Evolutionary conservation across 2,113 vertebrate genomes (phyloP).

Genomic region (Scomber scombrus): DNA sequence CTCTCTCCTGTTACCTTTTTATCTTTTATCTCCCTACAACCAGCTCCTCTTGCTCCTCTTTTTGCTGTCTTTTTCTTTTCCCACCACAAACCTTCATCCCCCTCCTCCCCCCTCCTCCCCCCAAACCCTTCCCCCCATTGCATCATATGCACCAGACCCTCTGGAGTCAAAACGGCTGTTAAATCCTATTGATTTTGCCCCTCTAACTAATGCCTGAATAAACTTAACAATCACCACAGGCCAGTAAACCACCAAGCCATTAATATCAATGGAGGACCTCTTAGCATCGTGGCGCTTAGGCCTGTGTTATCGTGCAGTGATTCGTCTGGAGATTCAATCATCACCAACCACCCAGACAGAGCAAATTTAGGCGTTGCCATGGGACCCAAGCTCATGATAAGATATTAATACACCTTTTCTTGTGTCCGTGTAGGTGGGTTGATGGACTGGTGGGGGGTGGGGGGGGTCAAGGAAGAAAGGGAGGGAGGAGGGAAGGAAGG

Average conservation of each 20-base stretch:
- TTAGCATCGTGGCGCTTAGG: slow-evolving; percentile 10
- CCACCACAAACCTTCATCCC: not conserved
- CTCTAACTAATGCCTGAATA: slow-evolving; percentile 79
- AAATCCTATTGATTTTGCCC: slow-evolving; percentile 68
- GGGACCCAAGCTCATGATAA: slow-evolving; percentile 23
- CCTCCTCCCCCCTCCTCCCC: not conserved
- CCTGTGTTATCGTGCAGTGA: slow-evolving; percentile 28
- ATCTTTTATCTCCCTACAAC: not conserved
- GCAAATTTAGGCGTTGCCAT: slow-evolving; percentile 24
- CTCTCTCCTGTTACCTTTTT: not conserved
- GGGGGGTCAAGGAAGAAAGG: too few species aligned
- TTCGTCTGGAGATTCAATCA: slow-evolving; percentile 46
- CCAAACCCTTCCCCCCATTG: too few species aligned
- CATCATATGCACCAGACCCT: slow-evolving; percentile 3
- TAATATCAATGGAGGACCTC: slow-evolving; percentile 69
- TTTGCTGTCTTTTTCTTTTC: not conserved
- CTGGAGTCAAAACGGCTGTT: slow-evolving; percentile 50
- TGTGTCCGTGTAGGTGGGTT: not conserved
- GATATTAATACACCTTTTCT: slow-evolving; percentile 36
- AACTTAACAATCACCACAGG: slow-evolving; percentile 74
- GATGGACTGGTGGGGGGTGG: too few species aligned
- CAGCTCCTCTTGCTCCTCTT: not conserved
- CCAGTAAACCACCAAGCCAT: slow-evolving; percentile 68
- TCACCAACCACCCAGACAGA: slow-evolving; percentile 3
- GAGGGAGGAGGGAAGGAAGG: too few species aligned